Percentiles rank a stretch among this genome's conserved stretches.
These are phyloP conservation scores for Electrona antarctica DNA, from an alignment of 2,113 vertebrate species.

Conservation along the genomic window DNA sequence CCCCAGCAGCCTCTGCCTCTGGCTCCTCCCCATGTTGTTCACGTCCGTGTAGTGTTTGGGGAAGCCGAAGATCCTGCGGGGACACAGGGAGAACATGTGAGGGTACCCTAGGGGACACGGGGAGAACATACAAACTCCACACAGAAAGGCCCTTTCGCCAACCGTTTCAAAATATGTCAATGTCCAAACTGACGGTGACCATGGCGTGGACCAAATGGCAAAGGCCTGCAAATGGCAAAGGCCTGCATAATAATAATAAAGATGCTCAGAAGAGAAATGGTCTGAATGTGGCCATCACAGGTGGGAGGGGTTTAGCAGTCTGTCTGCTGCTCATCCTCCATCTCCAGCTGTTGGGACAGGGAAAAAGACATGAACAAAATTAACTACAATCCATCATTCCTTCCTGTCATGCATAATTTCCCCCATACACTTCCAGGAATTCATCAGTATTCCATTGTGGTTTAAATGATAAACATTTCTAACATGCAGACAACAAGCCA, in stretches of 20 bases:
- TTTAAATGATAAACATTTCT: too few relatives aligned
- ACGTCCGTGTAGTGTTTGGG: slow-evolving; percentile 93
- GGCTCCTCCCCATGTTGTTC: slow-evolving; percentile 83
- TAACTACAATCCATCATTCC: too few relatives aligned
- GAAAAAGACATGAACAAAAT: neutral
- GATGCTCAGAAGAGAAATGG: slow-evolving; percentile 53
- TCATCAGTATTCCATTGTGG: neutral
- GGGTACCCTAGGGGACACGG: too few relatives aligned
- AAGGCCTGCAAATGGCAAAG: slow-evolving; percentile 34
- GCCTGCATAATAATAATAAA: slow-evolving; percentile 63
- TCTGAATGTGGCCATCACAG: slow-evolving; percentile 62
- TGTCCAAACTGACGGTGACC: slow-evolving; percentile 34
- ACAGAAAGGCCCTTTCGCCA: too few relatives aligned
- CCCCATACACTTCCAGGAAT: too few relatives aligned
- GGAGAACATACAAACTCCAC: too few relatives aligned
- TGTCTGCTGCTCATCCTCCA: slow-evolving; percentile 87
- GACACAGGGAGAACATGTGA: too few relatives aligned
- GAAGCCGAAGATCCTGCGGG: slow-evolving; percentile 92
- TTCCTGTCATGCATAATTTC: too few relatives aligned
- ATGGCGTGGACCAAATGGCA: slow-evolving; percentile 40
- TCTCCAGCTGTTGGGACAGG: slow-evolving; percentile 77
- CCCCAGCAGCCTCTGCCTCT: slow-evolving; percentile 90
- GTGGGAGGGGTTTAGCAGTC: slow-evolving; percentile 74
- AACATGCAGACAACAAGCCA: too few relatives aligned
- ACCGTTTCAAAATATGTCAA: slow-evolving; percentile 48